A percentile compares a stretch with the other conserved stretches of the same genome.
phyloP scores from a whole-genome alignment of 1,140 invertebrate genomes.

The Cepaea nemoralis region DNA sequence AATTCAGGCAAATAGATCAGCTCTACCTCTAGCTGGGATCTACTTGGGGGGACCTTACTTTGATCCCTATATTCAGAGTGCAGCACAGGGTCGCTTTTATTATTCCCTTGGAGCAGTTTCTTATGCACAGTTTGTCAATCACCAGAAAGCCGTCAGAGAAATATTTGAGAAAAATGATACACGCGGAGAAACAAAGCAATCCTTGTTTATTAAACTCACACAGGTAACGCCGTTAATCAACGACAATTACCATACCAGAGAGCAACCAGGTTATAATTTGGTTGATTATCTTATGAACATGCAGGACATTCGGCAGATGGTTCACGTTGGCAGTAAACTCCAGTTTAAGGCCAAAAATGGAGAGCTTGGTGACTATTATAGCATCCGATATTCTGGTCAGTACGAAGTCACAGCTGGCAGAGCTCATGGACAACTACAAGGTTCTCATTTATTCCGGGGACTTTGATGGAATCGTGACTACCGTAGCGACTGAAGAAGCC shows the following conservation, averaged over 20 bases:
- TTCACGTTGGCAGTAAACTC: not conserved
- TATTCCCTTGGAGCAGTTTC: conserved; percentile 8
- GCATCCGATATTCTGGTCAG: not conserved
- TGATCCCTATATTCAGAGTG: not conserved
- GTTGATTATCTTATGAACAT: not conserved
- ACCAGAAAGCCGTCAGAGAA: not conserved
- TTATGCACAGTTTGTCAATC: not conserved
- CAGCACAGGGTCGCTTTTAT: not conserved
- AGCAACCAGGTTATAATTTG: not conserved
- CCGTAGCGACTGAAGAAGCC: not conserved
- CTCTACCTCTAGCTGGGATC: conserved; percentile 49
- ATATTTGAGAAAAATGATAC: not conserved
- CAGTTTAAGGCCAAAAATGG: not conserved
- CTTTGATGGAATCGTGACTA: conserved; percentile 6
- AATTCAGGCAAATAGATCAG: conserved; percentile 46
- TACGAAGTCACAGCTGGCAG: not conserved
- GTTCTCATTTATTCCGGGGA: conserved; percentile 22
- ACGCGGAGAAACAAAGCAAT: not conserved
- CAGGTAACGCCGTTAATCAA: not conserved
- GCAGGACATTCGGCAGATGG: not conserved
- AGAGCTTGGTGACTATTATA: not conserved
- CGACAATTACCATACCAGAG: not conserved
- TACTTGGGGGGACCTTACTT: conserved; percentile 31
- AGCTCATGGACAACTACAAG: conserved; percentile 18
- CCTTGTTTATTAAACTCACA: not conserved